A percentile compares a stretch with the other conserved stretches of the same genome.
Conservation (phyloP, 2,797 vertebrate species). For the Pipistrellus pygmaeus region DNA sequence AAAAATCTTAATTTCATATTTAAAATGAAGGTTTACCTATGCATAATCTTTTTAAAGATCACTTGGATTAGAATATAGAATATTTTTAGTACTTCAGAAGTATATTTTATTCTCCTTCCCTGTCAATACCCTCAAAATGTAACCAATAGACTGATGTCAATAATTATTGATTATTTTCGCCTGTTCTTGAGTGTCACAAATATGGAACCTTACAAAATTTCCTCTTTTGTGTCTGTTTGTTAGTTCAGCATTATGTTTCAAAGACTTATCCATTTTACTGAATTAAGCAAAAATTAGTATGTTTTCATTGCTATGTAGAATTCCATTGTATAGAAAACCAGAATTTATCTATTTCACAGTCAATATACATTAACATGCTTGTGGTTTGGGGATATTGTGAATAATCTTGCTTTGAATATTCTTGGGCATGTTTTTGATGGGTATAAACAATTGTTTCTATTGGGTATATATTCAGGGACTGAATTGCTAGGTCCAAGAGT, state of each 20-base stretch:
- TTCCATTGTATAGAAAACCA: neutral
- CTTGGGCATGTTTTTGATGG: neutral
- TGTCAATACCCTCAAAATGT: neutral
- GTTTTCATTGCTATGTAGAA: neutral
- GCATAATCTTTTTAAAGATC: neutral
- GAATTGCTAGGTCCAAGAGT: neutral
- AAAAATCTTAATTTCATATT: neutral
- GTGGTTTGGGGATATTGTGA: neutral
- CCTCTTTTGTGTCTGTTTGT: neutral
- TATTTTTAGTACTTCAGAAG: neutral
- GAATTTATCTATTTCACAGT: neutral
- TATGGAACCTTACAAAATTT: neutral
- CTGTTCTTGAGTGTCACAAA: neutral
- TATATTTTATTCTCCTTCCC: neutral
- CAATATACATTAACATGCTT: neutral
- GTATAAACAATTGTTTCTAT: slow-evolving; percentile 26
- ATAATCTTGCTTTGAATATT: neutral
- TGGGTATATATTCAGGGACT: neutral
- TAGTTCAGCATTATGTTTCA: neutral
- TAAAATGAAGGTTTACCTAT: neutral
- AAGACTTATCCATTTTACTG: neutral
- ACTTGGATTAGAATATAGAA: neutral
- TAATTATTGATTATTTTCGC: neutral
- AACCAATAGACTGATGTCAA: neutral
- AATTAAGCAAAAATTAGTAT: neutral